These are phyloP conservation scores for Tonatia bakeri DNA, from an alignment of 2,113 vertebrate genomes.

Conservation along the genomic window DNA sequence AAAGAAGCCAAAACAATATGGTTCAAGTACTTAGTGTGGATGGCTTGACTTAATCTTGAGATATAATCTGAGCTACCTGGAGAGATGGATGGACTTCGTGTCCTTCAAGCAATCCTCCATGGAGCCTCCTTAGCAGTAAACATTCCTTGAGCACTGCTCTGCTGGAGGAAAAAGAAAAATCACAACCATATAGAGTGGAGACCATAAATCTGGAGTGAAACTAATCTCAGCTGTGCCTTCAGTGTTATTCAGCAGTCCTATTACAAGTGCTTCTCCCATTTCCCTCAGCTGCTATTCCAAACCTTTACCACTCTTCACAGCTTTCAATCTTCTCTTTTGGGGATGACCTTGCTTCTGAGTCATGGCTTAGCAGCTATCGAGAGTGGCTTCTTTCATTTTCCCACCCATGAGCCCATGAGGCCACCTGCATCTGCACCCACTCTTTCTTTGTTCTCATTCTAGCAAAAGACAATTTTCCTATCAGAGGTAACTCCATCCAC, in stretches of 20 bases:
- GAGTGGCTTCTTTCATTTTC: not conserved
- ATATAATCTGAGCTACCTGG: constrained; percentile 45
- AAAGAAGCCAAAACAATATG: not conserved
- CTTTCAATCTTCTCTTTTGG: constrained; percentile 40
- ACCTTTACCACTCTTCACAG: not conserved
- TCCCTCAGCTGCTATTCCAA: constrained; percentile 39
- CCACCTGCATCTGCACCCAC: not conserved
- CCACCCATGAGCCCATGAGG: not conserved
- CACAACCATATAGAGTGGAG: constrained; percentile 34
- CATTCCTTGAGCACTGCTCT: constrained; percentile 36
- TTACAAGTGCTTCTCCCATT: constrained; percentile 9
- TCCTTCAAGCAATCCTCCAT: constrained; percentile 57
- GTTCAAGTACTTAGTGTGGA: constrained; percentile 27
- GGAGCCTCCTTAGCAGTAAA: constrained; percentile 49
- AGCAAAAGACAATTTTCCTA: not conserved
- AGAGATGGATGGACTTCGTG: constrained; percentile 61
- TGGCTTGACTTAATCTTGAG: constrained; percentile 61
- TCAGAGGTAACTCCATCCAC: not conserved
- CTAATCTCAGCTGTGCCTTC: constrained; percentile 60
- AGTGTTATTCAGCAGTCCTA: constrained; percentile 16
- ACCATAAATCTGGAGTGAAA: constrained; percentile 68
- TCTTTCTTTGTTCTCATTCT: not conserved
- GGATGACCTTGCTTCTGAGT: constrained; percentile 31
- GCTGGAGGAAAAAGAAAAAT: constrained; percentile 63
- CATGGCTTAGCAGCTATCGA: not conserved